phyloP scores from a whole-genome alignment of 2,113 vertebrate species.

The Pampusana beccarii region DNA sequence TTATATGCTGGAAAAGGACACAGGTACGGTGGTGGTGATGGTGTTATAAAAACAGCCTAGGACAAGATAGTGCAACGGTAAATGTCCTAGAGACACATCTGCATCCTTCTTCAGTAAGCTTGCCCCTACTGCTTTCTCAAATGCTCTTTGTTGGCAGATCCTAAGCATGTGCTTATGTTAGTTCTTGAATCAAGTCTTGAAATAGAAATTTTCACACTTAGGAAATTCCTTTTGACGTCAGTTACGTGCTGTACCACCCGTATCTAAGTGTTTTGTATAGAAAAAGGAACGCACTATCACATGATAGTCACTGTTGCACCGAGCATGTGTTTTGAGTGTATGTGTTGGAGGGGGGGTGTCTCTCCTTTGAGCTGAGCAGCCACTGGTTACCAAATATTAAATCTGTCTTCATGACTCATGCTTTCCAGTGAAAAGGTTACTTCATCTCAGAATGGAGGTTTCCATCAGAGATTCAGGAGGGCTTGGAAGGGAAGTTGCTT shows the following conservation, averaged over 20 bases:
- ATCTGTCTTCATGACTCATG: background rate
- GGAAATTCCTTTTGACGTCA: background rate
- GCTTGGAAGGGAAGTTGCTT: background rate
- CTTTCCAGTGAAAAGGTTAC: background rate
- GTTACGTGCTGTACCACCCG: background rate
- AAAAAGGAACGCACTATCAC: background rate
- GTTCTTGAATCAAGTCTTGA: background rate
- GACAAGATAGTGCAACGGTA: background rate
- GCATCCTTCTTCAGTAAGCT: background rate
- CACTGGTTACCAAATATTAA: accelerated
- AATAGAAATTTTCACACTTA: background rate
- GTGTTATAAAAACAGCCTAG: background rate
- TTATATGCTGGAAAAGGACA: background rate
- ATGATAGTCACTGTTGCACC: background rate
- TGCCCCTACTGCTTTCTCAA: background rate
- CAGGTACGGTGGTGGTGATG: background rate
- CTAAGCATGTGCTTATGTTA: background rate
- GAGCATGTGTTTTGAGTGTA: accelerated
- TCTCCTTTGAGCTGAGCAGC: background rate
- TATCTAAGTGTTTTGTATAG: background rate
- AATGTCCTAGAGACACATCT: background rate
- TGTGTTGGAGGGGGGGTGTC: accelerated
- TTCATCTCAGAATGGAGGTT: background rate
- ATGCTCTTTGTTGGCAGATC: background rate
- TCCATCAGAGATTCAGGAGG: background rate